Evolutionary conservation across 2,113 vertebrate genomes (phyloP), one percentile per base, ranked within the genome.

Genomic region (Leucoraja erinaceus): DNA sequence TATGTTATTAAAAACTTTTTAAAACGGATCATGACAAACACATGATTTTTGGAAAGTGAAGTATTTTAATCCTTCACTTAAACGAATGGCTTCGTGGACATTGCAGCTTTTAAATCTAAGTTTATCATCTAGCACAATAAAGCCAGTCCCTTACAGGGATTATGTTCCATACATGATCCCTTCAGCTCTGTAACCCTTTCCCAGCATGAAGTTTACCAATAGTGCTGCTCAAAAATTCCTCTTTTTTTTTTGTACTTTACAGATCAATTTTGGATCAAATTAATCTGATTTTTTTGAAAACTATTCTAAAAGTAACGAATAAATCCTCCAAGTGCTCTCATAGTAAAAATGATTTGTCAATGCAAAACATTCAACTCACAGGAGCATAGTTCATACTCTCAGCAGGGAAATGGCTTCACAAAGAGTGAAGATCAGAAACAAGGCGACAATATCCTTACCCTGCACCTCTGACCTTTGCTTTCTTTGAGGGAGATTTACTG

Each of bases 1-100:
- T 68, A 90, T 68, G 61, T 91, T 91, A 91, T 91, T 72, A 91
- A 91, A 91, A 91, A 91, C 88, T 90, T 90, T 90, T 90, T 72
- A 47, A 72, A 91, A 70, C 22, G 90, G 90, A 91, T 91, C 68
- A 91, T 91, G 90, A 72, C 90, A 72, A 33, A 72, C 90, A 91
- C 66, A 54, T 38, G 68, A 91, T 91, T 91, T 91, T 91, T 91
- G 90, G 90, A 25, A 91, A 91, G 90, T 72, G 70, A 91, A 72
- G 66, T 91, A 33, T 47, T 91, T 47, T 91, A 91, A 91, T 91
- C 90, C 90, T 91, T 91, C 72, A 91, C 68, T 91, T 91, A 91
- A 91, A 54, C 68, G 90, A 91, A 72, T 91, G 31, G 90, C 68
- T 91, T 91, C 90, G 72, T 91, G 90, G 86, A 38, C 90, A 91